These are phyloP conservation scores for Dromococcyx pavoninus DNA, from an alignment of 2,797 vertebrate species.

Conservation along the genomic window DNA sequence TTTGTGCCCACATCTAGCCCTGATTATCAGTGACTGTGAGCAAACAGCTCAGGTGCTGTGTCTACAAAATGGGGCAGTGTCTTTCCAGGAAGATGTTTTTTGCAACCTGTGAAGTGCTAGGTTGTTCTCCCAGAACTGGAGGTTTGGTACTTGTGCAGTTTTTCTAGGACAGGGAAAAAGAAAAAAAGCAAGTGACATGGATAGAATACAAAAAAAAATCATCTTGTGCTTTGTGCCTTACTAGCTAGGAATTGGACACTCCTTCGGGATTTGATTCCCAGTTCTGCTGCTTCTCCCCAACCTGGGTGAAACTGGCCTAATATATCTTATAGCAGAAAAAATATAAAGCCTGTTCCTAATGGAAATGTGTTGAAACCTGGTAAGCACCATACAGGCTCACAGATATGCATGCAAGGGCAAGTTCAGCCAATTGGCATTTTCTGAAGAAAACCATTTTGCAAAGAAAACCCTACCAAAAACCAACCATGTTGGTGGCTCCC, in stretches of 20 bases:
- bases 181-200: not conserved
- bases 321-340: not conserved
- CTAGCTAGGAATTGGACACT: not conserved
- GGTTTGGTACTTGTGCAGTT: not conserved
- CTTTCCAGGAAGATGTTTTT: not conserved
- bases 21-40: not conserved
- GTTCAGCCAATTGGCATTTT: not conserved
- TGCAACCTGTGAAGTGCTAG: not conserved
- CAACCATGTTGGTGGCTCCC: too few species aligned
- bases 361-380: not conserved
- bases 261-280: not conserved
- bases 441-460: not conserved
- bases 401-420: rapidly evolving
- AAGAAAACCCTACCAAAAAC: not conserved
- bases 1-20: not conserved
- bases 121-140: not conserved
- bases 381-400: not conserved
- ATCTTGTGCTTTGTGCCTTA: not conserved
- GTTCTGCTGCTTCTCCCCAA: not conserved
- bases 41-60: not conserved
- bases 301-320: not conserved
- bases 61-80: not conserved
- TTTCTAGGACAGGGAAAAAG: not conserved
- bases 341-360: not conserved
- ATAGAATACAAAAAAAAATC: not conserved